Evolutionary conservation across 1,140 invertebrate species (phyloP), one percentile per base, ranked within the genome.

Genomic region (Acromyrmex echinatior): DNA sequence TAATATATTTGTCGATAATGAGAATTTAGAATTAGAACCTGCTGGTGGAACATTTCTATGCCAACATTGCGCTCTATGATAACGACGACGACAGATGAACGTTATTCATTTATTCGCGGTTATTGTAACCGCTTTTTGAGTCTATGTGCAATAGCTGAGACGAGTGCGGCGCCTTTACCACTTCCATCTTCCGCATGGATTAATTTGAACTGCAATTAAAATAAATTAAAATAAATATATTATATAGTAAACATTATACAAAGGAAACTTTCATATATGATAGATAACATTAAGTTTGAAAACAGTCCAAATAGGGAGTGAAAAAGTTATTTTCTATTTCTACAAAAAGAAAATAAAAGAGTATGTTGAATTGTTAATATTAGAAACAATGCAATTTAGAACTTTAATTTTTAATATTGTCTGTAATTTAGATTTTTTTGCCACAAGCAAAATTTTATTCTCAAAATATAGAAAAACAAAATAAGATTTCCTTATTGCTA

Each of bases 121-220:
- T 84, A 87, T 84, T 87, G n/a, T 80, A 88, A 60, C 91, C 95
- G 92, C 85, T 94, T 88, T 60, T 95, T 91, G 14, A 96, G 87
- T 88, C 93, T 93, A 31, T 93, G 91, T 1, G 97, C 97, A 65
- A 98, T 97, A 39, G 97, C 97, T 39, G 97, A 97, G 1, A 97
- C 96, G 3, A 98, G 93, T 7, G 97, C 97, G 39, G 97, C 97
- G 56, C 97, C 97, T 93, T 98, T 97, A 31, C 98, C 97, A 94
- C 97, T 97, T n/a, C 98, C 97, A 93, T 98, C 97, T 93, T 98
- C 97, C 2, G 97, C 97, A 66, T 97, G 95, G 93, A 97, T 96
- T 56, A 98, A 92, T 86, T 97, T 96, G 92, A 97, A 97, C 97
- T 97, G 93, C 28, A 56, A 85, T 21, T 31, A 76, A n/a, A 49